Conservation (phyloP, 2,888 invertebrate genomes). For the Reticulitermes lucifugus region DNA sequence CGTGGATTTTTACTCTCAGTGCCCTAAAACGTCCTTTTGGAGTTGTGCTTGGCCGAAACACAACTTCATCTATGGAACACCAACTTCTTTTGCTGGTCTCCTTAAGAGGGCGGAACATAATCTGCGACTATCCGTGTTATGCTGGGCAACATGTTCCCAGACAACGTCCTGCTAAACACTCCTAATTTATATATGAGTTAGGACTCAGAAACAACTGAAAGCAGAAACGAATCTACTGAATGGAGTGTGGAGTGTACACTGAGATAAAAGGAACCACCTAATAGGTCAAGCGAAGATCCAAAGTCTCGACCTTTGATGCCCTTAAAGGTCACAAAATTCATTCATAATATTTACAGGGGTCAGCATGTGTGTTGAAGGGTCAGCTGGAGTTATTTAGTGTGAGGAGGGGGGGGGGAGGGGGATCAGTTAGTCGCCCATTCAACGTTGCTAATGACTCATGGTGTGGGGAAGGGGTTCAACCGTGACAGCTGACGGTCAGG, state of each 20-base stretch:
- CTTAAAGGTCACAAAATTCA: constrained; percentile 9
- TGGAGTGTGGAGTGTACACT: neutral
- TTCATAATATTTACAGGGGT: neutral
- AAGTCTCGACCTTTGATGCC: constrained; percentile 6
- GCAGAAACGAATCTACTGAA: neutral
- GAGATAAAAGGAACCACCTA: neutral
- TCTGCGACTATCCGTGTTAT: neutral
- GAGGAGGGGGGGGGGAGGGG: neutral
- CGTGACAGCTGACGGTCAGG: constrained; percentile 11
- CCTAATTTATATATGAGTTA: neutral
- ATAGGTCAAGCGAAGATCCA: neutral
- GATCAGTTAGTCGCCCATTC: neutral
- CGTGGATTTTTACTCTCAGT: no score
- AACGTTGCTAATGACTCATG: constrained; percentile 4
- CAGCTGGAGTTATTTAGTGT: neutral
- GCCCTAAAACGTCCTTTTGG: no score
- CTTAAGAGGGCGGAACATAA: neutral
- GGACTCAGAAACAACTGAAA: neutral
- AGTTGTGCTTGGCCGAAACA: no score
- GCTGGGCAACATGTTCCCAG: neutral
- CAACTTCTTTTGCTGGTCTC: no score
- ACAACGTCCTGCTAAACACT: neutral
- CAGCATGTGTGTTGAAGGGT: constrained; percentile 8
- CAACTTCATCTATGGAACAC: no score
- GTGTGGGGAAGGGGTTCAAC: neutral